Base-by-base conservation (phyloP, 2,797 vertebrate species). In the Enteromius argenteus region DNA sequence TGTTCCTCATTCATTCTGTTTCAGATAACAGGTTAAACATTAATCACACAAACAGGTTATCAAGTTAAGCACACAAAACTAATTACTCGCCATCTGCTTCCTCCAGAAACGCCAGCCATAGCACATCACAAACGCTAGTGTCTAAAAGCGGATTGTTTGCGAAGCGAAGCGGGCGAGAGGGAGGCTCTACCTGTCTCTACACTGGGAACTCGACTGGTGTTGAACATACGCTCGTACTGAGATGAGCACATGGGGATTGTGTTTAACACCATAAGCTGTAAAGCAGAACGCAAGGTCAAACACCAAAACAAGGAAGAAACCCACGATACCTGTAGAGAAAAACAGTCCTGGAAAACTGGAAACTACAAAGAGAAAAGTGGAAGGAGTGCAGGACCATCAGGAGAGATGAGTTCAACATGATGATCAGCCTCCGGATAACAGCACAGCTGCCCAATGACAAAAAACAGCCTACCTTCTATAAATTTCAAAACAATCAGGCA, bases 221-320 rank as follows among this genome's bases (percentile, higher is more conserved):
- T 97, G 95, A 97, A 96, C 92, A 94, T 93, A 90, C 79, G 91
- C 94, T 97, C 95, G 91, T 95, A 97, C 86, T 96, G 95, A 95
- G 93, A 89, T 90, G 94, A 97, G 90, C 94, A 95, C 94, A 95
- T 94, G 93, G 95, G 95, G 91, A 96, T 95, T 93, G 92, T 95
- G 92, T 95, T 93, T 93, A 93, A 94, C 94, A 93, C 93, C 94
- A 96, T 95, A 94, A 96, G 94, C 94, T 96, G 94, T 95, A 96
- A 96, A 92, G 94, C 92, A 96, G 96, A 94, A 96, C 64, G 73
- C 37, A 89, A 62, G 86, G 80, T 85, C 80, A 89, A 78, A 95
- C 87, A 89, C 86, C 88, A 91, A 90, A 91, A 91, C 86, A 88
- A 89, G 73, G 42, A 85, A 89, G 86, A 56, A 83, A 76, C 86